These are phyloP conservation scores for Microcebus jonahi DNA, from an alignment of 2,113 vertebrate species.

Conservation along the genomic window DNA sequence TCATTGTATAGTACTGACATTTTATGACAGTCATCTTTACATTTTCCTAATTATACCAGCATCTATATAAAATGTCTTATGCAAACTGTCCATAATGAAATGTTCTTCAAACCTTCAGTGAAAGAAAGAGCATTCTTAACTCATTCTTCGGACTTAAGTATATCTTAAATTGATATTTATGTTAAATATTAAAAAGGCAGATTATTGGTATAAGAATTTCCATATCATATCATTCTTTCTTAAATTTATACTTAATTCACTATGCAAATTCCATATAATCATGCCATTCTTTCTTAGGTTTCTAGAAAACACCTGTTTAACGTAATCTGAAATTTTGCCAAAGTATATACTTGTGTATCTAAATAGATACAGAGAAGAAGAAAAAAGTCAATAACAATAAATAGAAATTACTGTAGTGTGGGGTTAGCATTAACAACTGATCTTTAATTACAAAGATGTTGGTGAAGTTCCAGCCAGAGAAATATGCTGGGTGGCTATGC, in stretches of 20 bases:
- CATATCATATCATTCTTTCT: too few species aligned
- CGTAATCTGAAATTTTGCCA: not conserved
- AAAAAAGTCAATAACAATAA: not conserved
- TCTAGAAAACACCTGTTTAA: not conserved
- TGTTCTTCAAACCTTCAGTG: not conserved
- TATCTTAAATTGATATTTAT: not conserved
- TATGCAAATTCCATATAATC: not conserved
- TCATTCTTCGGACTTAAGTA: not conserved
- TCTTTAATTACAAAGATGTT: not conserved
- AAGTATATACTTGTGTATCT: not conserved
- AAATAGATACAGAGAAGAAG: not conserved
- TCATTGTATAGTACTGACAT: not conserved
- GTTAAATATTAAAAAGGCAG: not conserved
- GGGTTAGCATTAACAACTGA: not conserved
- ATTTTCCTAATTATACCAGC: not conserved
- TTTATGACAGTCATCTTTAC: not conserved
- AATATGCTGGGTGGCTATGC: too few species aligned
- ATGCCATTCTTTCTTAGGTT: not conserved
- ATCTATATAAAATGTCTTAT: not conserved
- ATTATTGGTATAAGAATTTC: not conserved
- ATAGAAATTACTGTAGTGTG: not conserved
- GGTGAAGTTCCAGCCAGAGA: not conserved
- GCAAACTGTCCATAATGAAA: not conserved
- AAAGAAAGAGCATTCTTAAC: not conserved
- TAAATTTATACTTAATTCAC: not conserved